Percentiles rank a stretch among this genome's conserved stretches.
phyloP scores from a whole-genome alignment of 2,113 vertebrate genomes.

The Pterocles burchelli region DNA sequence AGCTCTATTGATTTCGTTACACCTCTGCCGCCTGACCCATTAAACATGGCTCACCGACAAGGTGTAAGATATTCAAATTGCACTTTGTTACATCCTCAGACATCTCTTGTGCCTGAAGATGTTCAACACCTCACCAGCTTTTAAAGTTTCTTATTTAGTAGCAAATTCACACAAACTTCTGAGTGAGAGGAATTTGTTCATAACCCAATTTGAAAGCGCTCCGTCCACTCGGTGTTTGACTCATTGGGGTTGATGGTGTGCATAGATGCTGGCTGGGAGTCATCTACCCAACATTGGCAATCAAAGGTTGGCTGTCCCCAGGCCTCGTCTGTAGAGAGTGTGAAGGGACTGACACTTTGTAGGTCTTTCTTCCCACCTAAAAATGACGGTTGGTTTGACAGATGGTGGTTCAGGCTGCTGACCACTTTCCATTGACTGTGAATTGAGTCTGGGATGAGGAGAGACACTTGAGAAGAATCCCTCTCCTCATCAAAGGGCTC shows the following conservation, averaged over 20 bases:
- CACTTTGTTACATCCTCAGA: background rate
- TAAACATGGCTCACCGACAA: conserved; percentile 59
- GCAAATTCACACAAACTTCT: background rate
- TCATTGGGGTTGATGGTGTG: no score
- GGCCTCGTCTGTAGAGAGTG: background rate
- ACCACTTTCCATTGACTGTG: background rate
- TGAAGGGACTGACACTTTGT: background rate
- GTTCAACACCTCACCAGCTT: background rate
- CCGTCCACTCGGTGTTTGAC: background rate
- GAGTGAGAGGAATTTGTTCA: background rate
- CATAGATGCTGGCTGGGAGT: background rate
- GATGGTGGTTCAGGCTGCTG: background rate
- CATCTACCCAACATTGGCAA: rapidly evolving
- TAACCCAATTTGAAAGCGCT: background rate
- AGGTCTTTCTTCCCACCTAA: background rate
- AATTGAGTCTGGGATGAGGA: background rate
- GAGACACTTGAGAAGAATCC: background rate
- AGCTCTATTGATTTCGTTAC: conserved; percentile 63
- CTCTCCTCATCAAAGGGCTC: background rate
- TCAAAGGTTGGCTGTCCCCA: background rate
- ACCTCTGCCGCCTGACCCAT: conserved; percentile 58
- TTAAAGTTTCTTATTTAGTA: background rate
- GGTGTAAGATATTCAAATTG: conserved; percentile 8
- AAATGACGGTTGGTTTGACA: background rate
- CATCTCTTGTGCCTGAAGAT: background rate